phyloP scores from a whole-genome alignment of 2,113 vertebrate species.

The Oncorhynchus clarkii region DNA sequence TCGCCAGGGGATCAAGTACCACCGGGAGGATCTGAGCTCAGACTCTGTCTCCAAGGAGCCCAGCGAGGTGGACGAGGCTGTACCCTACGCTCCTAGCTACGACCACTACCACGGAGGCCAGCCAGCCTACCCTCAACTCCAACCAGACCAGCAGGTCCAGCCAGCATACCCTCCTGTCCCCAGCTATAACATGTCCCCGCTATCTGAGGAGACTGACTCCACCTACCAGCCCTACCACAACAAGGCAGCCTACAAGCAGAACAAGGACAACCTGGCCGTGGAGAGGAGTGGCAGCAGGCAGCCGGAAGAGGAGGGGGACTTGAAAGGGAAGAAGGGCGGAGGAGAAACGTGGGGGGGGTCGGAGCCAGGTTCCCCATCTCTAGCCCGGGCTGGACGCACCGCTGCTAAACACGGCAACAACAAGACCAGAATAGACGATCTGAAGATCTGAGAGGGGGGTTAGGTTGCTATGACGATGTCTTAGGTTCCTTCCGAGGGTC shows the following conservation, averaged over 20 bases:
- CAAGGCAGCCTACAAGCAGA: conserved; percentile 74
- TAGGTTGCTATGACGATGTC: background rate
- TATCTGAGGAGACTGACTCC: conserved; percentile 54
- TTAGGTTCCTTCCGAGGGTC: conserved; percentile 28
- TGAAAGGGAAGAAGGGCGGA: conserved; percentile 57
- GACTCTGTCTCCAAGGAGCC: conserved; percentile 35
- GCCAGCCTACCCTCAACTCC: conserved; percentile 46
- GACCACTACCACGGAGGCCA: conserved; percentile 61
- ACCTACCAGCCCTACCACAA: conserved; percentile 64
- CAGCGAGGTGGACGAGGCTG: conserved; percentile 24
- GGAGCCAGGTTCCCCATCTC: conserved; percentile 59
- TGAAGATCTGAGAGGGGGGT: conserved; percentile 73
- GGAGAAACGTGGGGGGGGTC: conserved; percentile 36
- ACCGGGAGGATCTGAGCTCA: background rate
- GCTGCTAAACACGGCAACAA: conserved; percentile 67
- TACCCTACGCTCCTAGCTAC: conserved; percentile 63
- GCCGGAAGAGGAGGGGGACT: conserved; percentile 63
- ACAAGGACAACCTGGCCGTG: conserved; percentile 73
- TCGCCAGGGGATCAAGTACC: conserved; percentile 57
- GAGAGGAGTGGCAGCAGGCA: conserved; percentile 64
- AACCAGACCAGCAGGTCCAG: conserved; percentile 41
- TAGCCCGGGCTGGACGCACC: conserved; percentile 48
- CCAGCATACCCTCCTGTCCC: conserved; percentile 55
- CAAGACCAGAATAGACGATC: conserved; percentile 74
- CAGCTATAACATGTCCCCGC: conserved; percentile 61